These are phyloP conservation scores for Caenorhabditis sulstoni DNA, from an alignment of 2,888 invertebrate species.

Conservation along the genomic window DNA sequence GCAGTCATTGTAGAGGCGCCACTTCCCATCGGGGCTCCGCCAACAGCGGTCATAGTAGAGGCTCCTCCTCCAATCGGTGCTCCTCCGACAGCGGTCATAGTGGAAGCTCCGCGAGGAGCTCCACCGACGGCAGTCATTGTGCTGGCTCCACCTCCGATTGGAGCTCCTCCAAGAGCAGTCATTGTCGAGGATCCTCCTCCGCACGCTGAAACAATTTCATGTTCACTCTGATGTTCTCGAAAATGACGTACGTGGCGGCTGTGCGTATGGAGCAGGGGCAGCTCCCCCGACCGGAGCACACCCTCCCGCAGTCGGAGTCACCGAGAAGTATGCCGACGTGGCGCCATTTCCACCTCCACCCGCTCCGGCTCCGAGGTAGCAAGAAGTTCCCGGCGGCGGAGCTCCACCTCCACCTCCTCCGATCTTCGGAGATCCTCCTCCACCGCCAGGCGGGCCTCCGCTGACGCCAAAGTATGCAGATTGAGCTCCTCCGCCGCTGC, in stretches of 20 bases:
- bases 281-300: constrained; percentile 43
- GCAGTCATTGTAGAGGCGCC: no score
- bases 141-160: not conserved
- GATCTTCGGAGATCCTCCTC: constrained; percentile 65
- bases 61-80: constrained; percentile 15
- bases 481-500: constrained; percentile 50
- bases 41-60: not conserved
- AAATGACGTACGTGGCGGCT: constrained; percentile 11
- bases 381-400: constrained; percentile 42
- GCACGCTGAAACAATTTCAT: constrained; percentile 12
- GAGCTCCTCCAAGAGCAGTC: not conserved
- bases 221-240: no score
- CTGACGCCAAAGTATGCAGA: constrained; percentile 55
- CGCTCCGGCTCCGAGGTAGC: constrained; percentile 52
- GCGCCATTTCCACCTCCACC: constrained; percentile 59
- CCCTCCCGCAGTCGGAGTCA: constrained; percentile 11
- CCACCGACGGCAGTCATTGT: constrained; percentile 34
- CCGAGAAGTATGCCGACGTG: constrained; percentile 45
- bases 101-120: constrained; percentile 20
- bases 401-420: constrained; percentile 63
- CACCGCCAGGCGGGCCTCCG: constrained; percentile 39
- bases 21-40: no score
- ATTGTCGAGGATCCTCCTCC: not conserved
- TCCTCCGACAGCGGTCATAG: constrained; percentile 30
- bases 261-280: constrained; percentile 22